Conservation (phyloP, 1,140 invertebrate genomes). For the Branchinecta lynchi region DNA sequence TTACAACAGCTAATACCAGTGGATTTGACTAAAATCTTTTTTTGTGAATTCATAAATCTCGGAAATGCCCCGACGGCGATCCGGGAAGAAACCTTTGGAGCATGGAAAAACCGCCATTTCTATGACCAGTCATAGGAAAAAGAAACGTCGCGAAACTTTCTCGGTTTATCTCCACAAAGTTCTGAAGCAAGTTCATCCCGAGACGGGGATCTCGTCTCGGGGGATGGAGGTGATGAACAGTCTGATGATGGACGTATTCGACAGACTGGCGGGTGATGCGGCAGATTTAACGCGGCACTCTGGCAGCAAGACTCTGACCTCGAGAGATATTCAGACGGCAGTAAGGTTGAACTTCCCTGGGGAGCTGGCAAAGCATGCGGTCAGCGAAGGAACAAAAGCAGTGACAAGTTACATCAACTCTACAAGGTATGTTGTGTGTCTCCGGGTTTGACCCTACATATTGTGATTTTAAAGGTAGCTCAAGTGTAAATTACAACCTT, state of each 20-base stretch:
- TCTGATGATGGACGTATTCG: conserved; percentile 34
- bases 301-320: conserved; percentile 30
- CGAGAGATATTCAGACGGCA: conserved; percentile 32
- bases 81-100: too few relatives aligned
- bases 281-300: conserved; percentile 29
- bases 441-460: too few relatives aligned
- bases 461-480: too few relatives aligned
- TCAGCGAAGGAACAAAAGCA: conserved; percentile 37
- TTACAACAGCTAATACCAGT: too few relatives aligned
- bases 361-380: conserved; percentile 34
- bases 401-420: conserved; percentile 35
- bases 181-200: conserved; percentile 35
- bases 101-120: too few relatives aligned
- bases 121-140: conserved; percentile 12
- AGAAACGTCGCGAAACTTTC: conserved; percentile 17
- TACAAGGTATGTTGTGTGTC: background rate
- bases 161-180: conserved; percentile 27
- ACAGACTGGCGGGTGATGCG: conserved; percentile 31
- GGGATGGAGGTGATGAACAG: conserved; percentile 39
- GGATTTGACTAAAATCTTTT: too few relatives aligned
- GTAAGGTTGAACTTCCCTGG: conserved; percentile 32
- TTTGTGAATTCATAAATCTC: too few relatives aligned
- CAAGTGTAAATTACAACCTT: too few relatives aligned
- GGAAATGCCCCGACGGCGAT: too few relatives aligned
- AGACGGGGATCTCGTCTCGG: conserved; percentile 37